Base-by-base conservation (phyloP, 2,113 vertebrate species). In the Ophthalmotilapia sp. region DNA sequence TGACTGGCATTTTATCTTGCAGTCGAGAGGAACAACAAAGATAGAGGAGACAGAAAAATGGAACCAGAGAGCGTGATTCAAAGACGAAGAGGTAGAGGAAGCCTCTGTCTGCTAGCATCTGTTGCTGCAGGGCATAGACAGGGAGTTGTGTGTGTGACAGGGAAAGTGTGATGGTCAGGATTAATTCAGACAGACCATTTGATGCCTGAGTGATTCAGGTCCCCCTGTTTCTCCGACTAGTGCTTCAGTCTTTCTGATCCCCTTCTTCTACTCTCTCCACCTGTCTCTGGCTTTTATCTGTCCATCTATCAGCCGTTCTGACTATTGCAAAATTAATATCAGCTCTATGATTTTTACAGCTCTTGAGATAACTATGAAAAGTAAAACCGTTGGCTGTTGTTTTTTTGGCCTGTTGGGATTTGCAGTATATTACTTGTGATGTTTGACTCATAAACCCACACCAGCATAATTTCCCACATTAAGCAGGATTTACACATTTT, bases 171-270 rank as follows among this genome's bases (percentile, higher is more conserved):
- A 94, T 88, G 87, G 91, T 93, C 87, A 87, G 90, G 90, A 94
- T 95, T 90, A 93, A 94, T 90, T 93, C 93, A 91, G 91, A 93
- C 91, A 91, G 88, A 93, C 87, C 92, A 93, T 94, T 95, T 93
- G 93, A 95, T 91, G 93, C 90, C 86, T 90, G 90, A 93, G 68
- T 86, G 91, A 91, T 86, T 92, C 42, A n/a, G 7, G 75, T 86
- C 81, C 83, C 51, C 85, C 73, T 89, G 89, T 83, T 92, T 93
- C 90, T 87, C 42, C 82, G 82, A 49, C 89, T 89, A 89, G 90
- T 90, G 68, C 23, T 36, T 79, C 26, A 47, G 75, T 81, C 75
- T 62, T 33, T 84, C 77, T 82, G 54, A 84, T 85, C 86, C 75
- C 80, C 38, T 33, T 45, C 26, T 70, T 53, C 23, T 47, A 26